A percentile compares a stretch with the other conserved stretches of the same genome.
Evolutionary conservation across 1,140 invertebrate species (phyloP).

Genomic region (Papilio aristodemus): DNA sequence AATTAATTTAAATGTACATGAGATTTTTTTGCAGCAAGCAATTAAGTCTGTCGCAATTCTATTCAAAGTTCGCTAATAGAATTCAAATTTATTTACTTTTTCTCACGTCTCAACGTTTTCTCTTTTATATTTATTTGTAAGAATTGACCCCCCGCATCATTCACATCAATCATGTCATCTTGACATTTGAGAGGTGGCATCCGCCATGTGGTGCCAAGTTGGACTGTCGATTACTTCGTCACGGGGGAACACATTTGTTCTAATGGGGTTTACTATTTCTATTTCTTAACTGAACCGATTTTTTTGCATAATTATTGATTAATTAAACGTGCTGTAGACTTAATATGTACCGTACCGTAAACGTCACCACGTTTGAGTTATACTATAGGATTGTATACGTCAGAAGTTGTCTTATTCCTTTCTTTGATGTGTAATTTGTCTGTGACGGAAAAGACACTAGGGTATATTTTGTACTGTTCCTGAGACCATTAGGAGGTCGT

Average conservation of each 20-base stretch:
- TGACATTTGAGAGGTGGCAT: not conserved
- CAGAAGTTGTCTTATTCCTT: too few species aligned
- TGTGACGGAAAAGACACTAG: too few species aligned
- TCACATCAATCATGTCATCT: conserved; percentile 7
- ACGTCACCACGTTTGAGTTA: too few species aligned
- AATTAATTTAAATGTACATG: conserved; percentile 4
- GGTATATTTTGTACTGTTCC: too few species aligned
- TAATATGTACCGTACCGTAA: too few species aligned
- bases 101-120: conserved; percentile 13
- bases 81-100: conserved; percentile 6
- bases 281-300: not conserved
- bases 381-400: too few species aligned
- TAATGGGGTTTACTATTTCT: not conserved
- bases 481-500: too few species aligned
- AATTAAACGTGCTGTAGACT: too few species aligned
- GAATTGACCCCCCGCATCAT: conserved; percentile 16
- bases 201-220: conserved; percentile 20
- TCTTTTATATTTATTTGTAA: conserved; percentile 8
- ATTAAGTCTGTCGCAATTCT: conserved; percentile 13
- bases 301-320: too few species aligned
- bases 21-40: not conserved
- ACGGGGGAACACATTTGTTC: conserved; percentile 15
- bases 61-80: conserved; percentile 10
- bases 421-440: too few species aligned
- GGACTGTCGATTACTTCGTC: conserved; percentile 13